These are phyloP conservation scores for Epicampocera succincta DNA, from an alignment of 2,888 invertebrate species.

Conservation along the genomic window DNA sequence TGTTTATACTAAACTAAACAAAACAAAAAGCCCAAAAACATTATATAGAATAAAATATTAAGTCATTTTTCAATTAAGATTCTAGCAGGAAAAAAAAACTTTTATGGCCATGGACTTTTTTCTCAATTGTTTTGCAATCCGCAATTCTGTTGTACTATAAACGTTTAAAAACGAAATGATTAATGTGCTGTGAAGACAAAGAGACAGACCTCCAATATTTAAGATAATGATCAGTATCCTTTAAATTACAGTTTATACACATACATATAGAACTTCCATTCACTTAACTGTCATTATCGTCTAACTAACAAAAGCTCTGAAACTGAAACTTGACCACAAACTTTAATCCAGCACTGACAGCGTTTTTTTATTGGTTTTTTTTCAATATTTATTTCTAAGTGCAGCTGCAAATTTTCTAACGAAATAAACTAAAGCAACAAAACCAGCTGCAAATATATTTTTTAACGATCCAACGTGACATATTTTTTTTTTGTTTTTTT, in stretches of 20 bases:
- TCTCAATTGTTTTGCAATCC: neutral
- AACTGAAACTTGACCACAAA: slow-evolving; percentile 62
- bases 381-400: slow-evolving; percentile 33
- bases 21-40: too few species aligned
- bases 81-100: too few species aligned
- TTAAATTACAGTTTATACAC: slow-evolving; percentile 30
- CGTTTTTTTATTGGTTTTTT: slow-evolving; percentile 6
- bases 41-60: too few species aligned
- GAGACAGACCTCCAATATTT: slow-evolving; percentile 33
- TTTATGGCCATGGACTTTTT: slow-evolving; percentile 4
- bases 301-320: slow-evolving; percentile 33
- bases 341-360: slow-evolving; percentile 10
- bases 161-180: slow-evolving; percentile 20
- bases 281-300: slow-evolving; percentile 61
- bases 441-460: slow-evolving; percentile 61
- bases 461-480: slow-evolving; percentile 60
- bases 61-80: too few species aligned
- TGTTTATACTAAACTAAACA: too few species aligned
- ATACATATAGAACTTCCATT: slow-evolving; percentile 50
- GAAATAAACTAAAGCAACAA: slow-evolving; percentile 29
- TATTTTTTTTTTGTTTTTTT: slow-evolving; percentile 52
- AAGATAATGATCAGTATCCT: slow-evolving; percentile 41
- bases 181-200: slow-evolving; percentile 26
- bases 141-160: neutral
- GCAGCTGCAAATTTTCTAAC: slow-evolving; percentile 68